Base-by-base conservation (phyloP, 2,797 vertebrate genomes). In the Mormyrops boulengeri region DNA sequence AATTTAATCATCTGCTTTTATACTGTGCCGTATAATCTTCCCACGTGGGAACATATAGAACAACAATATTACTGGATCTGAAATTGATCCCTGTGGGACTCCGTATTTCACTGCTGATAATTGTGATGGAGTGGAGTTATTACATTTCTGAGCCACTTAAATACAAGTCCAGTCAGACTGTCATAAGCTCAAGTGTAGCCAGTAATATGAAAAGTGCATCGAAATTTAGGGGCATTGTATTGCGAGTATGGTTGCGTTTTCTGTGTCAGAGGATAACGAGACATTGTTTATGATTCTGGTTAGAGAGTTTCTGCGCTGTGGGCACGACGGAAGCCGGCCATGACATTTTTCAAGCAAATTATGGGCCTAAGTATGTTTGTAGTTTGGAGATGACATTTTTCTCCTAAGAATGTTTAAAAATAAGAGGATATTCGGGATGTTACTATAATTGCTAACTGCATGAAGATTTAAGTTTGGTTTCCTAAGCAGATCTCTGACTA, bases 251-350 rank as follows among this genome's bases (percentile, higher is more conserved):
- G 17, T 47, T 80, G 73, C 7, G 6, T 80, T 80, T 47, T 47
- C 38, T 80, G 73, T 80, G 73, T 80, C 19, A 9, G 38, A 47
- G 73, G 73, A 80, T 80, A 47, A 80, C 17, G 2, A 80, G 73
- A 41, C 73, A 9, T 44, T 80, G 73, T 80, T 80, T 80, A 80
- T 80, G 73, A n/a, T n/a, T 80, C 41, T 80, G 73, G 73, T 80
- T 80, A 80, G 41, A 77, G 26, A 41, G 41, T 80, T 47, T 80
- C 73, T 44, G 38, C 1, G 19, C 41, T 80, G 73, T n/a, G 73
- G 73, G 38, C 38, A 80, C 0, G 73, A 80, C 73, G 3, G 73
- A 47, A 80, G 73, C 73, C 41, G 41, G 8, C 41, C 73, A 1
- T 8, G 41, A 80, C 73, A 80, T 47, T 80, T 80, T 47, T n/a